These are phyloP conservation scores for Calliopsis andreniformis DNA, from an alignment of 1,140 invertebrate species.

Conservation along the genomic window DNA sequence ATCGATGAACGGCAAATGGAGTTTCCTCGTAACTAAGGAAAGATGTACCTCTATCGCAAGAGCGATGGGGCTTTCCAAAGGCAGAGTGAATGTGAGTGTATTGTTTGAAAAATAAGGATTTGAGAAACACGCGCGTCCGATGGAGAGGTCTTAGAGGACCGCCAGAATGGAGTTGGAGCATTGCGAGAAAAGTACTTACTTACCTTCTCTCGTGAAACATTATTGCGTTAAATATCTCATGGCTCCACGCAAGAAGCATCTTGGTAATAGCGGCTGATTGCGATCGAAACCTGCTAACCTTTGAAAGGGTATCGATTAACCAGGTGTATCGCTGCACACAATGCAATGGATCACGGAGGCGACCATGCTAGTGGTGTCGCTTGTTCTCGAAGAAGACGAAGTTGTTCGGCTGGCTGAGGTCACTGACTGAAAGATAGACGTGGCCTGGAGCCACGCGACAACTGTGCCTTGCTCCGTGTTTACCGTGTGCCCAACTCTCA, in stretches of 20 bases:
- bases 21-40: not conserved
- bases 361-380: not conserved
- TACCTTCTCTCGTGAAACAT: no score
- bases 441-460: constrained; percentile 60
- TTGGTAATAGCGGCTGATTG: not conserved
- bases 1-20: constrained; percentile 16
- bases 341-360: not conserved
- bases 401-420: constrained; percentile 12
- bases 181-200: no score
- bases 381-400: constrained; percentile 4
- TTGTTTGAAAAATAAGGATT: no score
- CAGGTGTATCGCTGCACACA: no score
- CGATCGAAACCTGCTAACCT: no score
- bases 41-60: not conserved
- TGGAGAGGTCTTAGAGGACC: no score
- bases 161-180: no score
- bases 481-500: constrained; percentile 27
- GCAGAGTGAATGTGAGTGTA: no score
- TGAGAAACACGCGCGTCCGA: no score
- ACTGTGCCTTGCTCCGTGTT: constrained; percentile 32
- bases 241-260: no score
- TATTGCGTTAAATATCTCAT: no score
- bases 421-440: constrained; percentile 59
- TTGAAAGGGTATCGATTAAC: no score
- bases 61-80: not conserved